Evolutionary conservation across 2,797 vertebrate species (phyloP), one percentile per base, ranked within the genome.

Genomic region (Coregonus suidteri): DNA sequence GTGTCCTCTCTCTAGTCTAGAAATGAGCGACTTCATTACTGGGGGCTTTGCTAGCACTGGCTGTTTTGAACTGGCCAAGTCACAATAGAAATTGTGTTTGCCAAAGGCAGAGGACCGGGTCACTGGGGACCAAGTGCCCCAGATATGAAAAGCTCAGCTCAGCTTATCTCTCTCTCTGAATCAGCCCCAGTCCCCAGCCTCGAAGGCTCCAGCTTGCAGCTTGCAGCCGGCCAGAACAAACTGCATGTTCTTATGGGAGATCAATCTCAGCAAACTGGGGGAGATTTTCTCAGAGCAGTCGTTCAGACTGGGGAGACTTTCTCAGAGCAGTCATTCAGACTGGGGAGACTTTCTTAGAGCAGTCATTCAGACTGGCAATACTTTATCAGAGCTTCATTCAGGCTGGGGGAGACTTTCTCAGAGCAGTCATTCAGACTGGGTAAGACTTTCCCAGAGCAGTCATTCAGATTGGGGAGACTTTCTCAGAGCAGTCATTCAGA

Each of bases 1-100:
- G 85, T 87, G 81, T 85, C 56, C 62, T 66, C 67, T 88, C 85
- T 84, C 80, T 54, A 84, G 88, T 80, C 88, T 90, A 34, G 87
- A 88, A 93, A 93, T 94, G 93, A 92, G 88, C 84, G 85, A 87
- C 94, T 94, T 94, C 92, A 94, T 93, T 91, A 93, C 87, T 88
- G 88, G 88, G 83, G 90, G 91, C 90, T 93, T 47, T 47, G 41
- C 41, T 88, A 88, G 83, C 88, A 79, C 84, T 84, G 88, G 82
- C 87, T 78, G 88, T 68, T 85, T 84, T 90, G 86, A 84, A 79
- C 84, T 67, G 89, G 85, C 89, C 89, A 88, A 92, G 93, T 93
- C 90, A 91, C 88, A 92, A 87, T 91, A 89, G 93, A 64, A 93
- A 92, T 91, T 92, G 87, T 91, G 90, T 91, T 93, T 91, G 93